Evolutionary conservation across 2,888 invertebrate genomes (phyloP).

Genomic region (Stegophylla sp.): DNA sequence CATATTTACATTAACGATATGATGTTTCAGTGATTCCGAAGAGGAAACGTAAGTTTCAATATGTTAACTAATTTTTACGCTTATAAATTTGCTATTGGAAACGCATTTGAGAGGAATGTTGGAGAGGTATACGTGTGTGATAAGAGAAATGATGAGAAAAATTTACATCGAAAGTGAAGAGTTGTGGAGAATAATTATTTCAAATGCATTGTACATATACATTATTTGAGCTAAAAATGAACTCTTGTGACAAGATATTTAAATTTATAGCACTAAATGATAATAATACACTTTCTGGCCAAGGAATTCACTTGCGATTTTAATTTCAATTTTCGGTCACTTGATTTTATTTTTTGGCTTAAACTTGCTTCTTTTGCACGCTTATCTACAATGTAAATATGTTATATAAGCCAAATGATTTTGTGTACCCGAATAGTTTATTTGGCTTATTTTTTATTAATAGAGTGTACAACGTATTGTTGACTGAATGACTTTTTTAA

Average conservation of each 20-base stretch:
- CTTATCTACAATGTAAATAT: constrained; percentile 31
- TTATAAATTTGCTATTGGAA: constrained; percentile 50
- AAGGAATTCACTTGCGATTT: constrained; percentile 23
- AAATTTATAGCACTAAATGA: neutral
- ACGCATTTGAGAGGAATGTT: constrained; percentile 23
- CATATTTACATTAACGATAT: constrained; percentile 24
- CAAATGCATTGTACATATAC: constrained; percentile 54
- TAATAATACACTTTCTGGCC: constrained; percentile 18
- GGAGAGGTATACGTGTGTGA: neutral
- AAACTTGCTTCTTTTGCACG: constrained; percentile 41
- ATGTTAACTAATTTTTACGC: constrained; percentile 46
- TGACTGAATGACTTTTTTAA: neutral
- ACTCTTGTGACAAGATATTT: constrained; percentile 20
- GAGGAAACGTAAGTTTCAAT: constrained; percentile 75
- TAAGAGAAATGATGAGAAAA: neutral
- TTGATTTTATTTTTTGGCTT: constrained; percentile 31
- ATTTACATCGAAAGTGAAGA: neutral
- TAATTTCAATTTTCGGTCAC: constrained; percentile 33
- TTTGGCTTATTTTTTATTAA: constrained; percentile 52
- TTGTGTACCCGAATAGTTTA: constrained; percentile 41
- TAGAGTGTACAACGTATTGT: neutral
- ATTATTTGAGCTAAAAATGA: constrained; percentile 35
- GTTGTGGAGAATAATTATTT: constrained; percentile 17
- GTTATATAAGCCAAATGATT: constrained; percentile 56
- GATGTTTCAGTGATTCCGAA: constrained; percentile 72